Percentiles rank a stretch among this genome's conserved stretches.
Evolutionary conservation across 2,888 invertebrate genomes (phyloP).

Genomic region (Rhodophaea formosa): DNA sequence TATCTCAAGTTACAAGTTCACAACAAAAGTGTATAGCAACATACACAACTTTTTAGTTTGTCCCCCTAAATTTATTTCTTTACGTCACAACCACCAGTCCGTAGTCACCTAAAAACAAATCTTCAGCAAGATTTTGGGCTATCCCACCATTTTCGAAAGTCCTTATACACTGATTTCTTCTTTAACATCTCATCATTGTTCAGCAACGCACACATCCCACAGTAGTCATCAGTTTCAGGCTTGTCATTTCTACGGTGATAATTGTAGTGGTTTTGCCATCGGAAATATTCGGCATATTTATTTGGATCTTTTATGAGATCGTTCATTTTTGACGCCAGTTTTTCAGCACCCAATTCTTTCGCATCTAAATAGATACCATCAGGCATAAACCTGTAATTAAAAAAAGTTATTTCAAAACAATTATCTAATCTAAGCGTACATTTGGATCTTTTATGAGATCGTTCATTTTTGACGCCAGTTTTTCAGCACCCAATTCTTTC

Average conservation of each 20-base stretch:
- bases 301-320: constrained; percentile 50
- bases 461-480: constrained; percentile 53
- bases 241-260: constrained; percentile 46
- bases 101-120: background rate
- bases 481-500: constrained; percentile 39
- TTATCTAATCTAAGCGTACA: too few species aligned
- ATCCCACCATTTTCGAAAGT: constrained; percentile 63
- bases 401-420: too few species aligned
- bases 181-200: constrained; percentile 48
- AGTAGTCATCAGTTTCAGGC: constrained; percentile 61
- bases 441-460: constrained; percentile 50
- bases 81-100: background rate
- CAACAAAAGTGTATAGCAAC: too few species aligned
- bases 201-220: constrained; percentile 57
- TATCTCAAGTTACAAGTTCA: too few species aligned
- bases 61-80: too few species aligned
- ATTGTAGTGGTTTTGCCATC: constrained; percentile 62
- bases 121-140: constrained; percentile 32
- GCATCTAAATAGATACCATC: constrained; percentile 62
- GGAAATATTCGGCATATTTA: constrained; percentile 56
- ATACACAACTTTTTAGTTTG: too few species aligned
- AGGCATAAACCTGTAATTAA: constrained; percentile 70
- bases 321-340: constrained; percentile 53
- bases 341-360: constrained; percentile 39
- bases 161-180: constrained; percentile 41